A percentile compares a stretch with the other conserved stretches of the same genome.
phyloP scores from a whole-genome alignment of 2,113 vertebrate species.

The Urocolius indicus region DNA sequence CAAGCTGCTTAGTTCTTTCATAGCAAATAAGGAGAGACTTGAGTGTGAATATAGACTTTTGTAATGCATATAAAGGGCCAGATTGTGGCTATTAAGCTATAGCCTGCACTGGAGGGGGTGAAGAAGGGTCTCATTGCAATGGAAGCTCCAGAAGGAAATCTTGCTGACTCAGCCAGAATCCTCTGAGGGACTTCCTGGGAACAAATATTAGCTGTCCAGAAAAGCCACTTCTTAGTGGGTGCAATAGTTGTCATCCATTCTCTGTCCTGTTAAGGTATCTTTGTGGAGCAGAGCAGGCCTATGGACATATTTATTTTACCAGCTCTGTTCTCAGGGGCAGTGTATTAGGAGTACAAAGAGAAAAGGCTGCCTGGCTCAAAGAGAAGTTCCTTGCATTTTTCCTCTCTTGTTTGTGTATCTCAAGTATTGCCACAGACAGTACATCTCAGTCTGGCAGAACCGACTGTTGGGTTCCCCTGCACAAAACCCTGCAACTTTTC shows the following conservation, averaged over 20 bases:
- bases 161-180: conserved; percentile 71
- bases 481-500: background rate
- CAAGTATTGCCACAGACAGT: background rate
- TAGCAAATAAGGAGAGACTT: conserved; percentile 70
- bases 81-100: conserved; percentile 75
- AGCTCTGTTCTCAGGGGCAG: background rate
- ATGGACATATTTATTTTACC: background rate
- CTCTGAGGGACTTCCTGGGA: conserved; percentile 12
- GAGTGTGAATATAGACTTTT: conserved; percentile 74
- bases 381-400: background rate
- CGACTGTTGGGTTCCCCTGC: background rate
- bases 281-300: background rate
- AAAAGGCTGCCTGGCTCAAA: background rate
- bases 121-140: conserved; percentile 64
- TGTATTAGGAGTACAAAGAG: background rate
- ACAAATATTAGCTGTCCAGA: background rate
- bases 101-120: conserved; percentile 66
- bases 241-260: background rate
- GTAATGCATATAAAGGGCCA: conserved; percentile 75
- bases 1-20: conserved; percentile 74
- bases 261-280: background rate
- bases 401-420: background rate
- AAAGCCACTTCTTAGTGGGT: background rate
- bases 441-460: background rate
- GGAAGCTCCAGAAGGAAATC: conserved; percentile 62